These are phyloP conservation scores for Agrotis clavis DNA, from an alignment of 2,888 invertebrate genomes.

Conservation along the genomic window DNA sequence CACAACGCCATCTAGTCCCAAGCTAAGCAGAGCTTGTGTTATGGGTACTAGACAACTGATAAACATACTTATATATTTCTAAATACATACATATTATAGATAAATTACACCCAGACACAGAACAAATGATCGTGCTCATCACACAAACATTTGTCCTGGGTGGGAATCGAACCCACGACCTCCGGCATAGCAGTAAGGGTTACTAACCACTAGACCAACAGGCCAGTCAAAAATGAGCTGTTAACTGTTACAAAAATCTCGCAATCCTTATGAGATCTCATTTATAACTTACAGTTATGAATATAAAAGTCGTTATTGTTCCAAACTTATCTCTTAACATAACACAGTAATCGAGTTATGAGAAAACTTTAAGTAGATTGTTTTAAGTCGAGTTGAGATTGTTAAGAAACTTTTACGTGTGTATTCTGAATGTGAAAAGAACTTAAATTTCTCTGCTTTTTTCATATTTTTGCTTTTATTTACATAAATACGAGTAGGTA, in stretches of 20 bases:
- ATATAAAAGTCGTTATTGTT: conserved; percentile 11
- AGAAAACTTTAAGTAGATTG: conserved; percentile 42
- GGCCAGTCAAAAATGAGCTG: no score
- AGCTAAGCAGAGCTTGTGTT: no score
- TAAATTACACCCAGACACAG: no score
- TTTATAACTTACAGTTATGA: conserved; percentile 7
- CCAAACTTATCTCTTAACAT: conserved; percentile 39
- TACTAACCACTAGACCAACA: no score
- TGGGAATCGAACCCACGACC: no score
- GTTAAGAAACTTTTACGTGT: conserved; percentile 11
- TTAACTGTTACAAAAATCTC: background rate
- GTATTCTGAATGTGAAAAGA: conserved; percentile 10
- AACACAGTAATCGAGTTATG: conserved; percentile 43
- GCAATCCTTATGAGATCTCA: background rate
- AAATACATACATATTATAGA: no score
- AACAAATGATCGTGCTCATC: no score
- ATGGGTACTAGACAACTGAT: no score
- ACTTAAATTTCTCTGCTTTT: background rate
- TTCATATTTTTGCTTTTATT: background rate
- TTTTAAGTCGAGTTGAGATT: conserved; percentile 29
- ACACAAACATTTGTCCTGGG: no score
- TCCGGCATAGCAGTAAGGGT: no score
- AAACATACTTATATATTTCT: no score
- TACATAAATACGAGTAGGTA: background rate
- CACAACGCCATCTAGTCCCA: no score